These are phyloP conservation scores for Pachyrhynchus sulphureomaculatus DNA, from an alignment of 1,140 invertebrate genomes.

Conservation along the genomic window DNA sequence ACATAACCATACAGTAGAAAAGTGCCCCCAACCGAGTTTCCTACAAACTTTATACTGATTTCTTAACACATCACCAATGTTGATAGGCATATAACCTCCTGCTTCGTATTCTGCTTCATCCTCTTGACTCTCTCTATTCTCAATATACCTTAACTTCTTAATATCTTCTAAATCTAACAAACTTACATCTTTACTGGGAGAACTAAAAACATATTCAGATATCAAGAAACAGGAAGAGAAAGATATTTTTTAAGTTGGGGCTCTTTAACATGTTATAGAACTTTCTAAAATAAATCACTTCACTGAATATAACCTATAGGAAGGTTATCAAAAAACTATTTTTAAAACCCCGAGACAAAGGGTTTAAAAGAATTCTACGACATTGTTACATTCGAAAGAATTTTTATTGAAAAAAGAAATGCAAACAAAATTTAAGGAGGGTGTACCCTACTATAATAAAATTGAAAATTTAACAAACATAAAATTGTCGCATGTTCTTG, in stretches of 20 bases:
- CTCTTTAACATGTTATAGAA: neutral
- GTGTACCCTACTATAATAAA: too few species aligned
- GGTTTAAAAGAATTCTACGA: too few species aligned
- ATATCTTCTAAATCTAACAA: constrained; percentile 39
- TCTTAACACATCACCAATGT: constrained; percentile 90
- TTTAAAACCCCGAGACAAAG: too few species aligned
- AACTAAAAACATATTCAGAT: constrained; percentile 39
- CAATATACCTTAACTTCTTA: constrained; percentile 39
- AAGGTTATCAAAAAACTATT: too few species aligned
- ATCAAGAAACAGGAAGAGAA: too few species aligned
- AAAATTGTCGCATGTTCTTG: too few species aligned
- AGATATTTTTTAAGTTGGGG: neutral
- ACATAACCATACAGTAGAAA: constrained; percentile 97
- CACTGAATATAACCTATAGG: too few species aligned
- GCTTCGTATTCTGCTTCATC: constrained; percentile 89
- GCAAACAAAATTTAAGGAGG: too few species aligned
- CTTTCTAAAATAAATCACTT: too few species aligned
- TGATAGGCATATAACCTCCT: constrained; percentile 96
- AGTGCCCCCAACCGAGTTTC: constrained; percentile 97
- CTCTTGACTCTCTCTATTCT: constrained; percentile 65
- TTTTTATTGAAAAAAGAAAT: too few species aligned
- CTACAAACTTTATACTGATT: constrained; percentile 91
- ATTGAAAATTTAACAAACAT: too few species aligned
- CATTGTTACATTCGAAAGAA: too few species aligned
- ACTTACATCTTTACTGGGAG: constrained; percentile 39